These are phyloP conservation scores for Fragum sueziense DNA, from an alignment of 2,888 invertebrate genomes.

Conservation along the genomic window DNA sequence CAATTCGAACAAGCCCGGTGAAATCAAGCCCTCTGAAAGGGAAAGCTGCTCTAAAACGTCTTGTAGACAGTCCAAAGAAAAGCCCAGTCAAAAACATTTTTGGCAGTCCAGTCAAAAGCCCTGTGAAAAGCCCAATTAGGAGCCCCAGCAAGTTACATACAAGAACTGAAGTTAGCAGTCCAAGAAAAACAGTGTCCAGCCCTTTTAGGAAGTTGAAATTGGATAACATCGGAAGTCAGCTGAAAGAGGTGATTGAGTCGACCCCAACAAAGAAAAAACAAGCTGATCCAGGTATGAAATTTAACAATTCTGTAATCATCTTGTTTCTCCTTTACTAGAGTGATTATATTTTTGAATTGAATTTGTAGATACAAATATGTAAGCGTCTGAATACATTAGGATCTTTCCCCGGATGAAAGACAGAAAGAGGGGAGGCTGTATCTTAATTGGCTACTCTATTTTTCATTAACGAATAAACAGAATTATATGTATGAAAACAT, in stretches of 20 bases:
- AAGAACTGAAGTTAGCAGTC: slow-evolving; percentile 17
- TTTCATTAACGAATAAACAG: too few relatives aligned
- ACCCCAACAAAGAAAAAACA: not conserved
- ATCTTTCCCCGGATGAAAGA: too few relatives aligned
- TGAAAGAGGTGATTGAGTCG: not conserved
- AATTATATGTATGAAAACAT: too few relatives aligned
- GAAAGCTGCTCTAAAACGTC: slow-evolving; percentile 4
- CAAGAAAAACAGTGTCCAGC: slow-evolving; percentile 23
- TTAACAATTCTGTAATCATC: too few relatives aligned
- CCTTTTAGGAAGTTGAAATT: not conserved
- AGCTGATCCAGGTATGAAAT: not conserved
- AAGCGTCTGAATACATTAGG: too few relatives aligned
- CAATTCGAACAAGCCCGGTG: slow-evolving; percentile 15
- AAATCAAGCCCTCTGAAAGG: slow-evolving; percentile 17
- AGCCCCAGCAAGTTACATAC: not conserved
- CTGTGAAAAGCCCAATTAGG: not conserved
- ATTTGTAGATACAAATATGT: too few relatives aligned
- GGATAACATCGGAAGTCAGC: not conserved
- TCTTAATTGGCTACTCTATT: too few relatives aligned
- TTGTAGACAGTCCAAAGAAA: slow-evolving; percentile 2
- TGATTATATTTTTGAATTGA: too few relatives aligned
- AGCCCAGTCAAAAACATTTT: slow-evolving; percentile 15
- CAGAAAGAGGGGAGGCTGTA: too few relatives aligned
- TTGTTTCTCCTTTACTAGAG: too few relatives aligned
- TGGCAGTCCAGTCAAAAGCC: slow-evolving; percentile 14